Percentiles rank a stretch among this genome's conserved stretches.
Evolutionary conservation across 2,113 vertebrate species (phyloP).

Genomic region (Nerophis lumbriciformis): DNA sequence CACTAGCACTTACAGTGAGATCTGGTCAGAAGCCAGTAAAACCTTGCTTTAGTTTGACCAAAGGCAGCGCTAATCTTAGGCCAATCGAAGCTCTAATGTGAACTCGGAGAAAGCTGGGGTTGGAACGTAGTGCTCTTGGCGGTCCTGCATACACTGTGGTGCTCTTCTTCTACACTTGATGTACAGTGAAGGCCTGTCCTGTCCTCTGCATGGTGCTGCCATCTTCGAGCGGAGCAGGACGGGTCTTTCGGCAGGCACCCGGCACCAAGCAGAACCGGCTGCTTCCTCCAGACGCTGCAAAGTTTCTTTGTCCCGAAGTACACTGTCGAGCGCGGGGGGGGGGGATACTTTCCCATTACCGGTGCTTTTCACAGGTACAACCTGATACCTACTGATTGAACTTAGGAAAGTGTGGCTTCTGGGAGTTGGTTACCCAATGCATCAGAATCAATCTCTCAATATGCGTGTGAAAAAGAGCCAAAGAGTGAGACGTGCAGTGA

Average conservation of each 20-base stretch:
- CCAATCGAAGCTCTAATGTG: slow-evolving; percentile 22
- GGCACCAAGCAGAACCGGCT: slow-evolving; percentile 37
- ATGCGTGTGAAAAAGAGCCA: slow-evolving; percentile 41
- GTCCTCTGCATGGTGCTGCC: slow-evolving; percentile 64
- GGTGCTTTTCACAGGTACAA: slow-evolving; percentile 15
- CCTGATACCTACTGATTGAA: slow-evolving; percentile 7
- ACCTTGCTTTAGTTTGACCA: slow-evolving; percentile 28
- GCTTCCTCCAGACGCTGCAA: slow-evolving; percentile 28
- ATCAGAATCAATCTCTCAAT: slow-evolving; percentile 41
- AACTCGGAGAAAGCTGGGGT: slow-evolving; percentile 20
- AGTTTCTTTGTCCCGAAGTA: slow-evolving; percentile 32
- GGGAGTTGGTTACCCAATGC: slow-evolving; percentile 32
- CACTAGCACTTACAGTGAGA: slow-evolving; percentile 30
- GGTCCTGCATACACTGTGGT: slow-evolving; percentile 57
- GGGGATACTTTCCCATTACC: slow-evolving; percentile 15
- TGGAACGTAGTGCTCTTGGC: slow-evolving; percentile 40
- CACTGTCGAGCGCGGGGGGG: slow-evolving; percentile 38
- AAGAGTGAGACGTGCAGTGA: slow-evolving; percentile 43
- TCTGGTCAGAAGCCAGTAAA: slow-evolving; percentile 21
- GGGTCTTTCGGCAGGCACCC: slow-evolving; percentile 39
- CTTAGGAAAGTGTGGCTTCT: slow-evolving; percentile 24
- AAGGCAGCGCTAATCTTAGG: slow-evolving; percentile 9
- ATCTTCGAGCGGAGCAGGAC: slow-evolving; percentile 50
- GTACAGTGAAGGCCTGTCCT: slow-evolving; percentile 39
- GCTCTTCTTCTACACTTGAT: slow-evolving; percentile 65